These are phyloP conservation scores for Centropus unirufus DNA, from an alignment of 2,113 vertebrate genomes.

Conservation along the genomic window DNA sequence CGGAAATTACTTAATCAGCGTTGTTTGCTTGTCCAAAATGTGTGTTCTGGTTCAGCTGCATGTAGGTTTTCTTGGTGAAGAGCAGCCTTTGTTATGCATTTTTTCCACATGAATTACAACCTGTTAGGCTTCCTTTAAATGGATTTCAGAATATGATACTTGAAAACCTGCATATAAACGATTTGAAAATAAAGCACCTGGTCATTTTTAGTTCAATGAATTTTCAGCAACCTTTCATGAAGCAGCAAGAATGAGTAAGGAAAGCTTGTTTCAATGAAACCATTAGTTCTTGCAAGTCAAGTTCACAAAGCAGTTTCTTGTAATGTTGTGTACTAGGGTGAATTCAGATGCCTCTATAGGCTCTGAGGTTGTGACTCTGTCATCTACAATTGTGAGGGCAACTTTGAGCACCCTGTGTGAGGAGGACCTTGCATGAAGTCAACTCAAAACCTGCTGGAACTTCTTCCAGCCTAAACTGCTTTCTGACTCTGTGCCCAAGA, in stretches of 20 bases:
- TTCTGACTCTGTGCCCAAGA: no score
- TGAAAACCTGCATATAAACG: not conserved
- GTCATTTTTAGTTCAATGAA: not conserved
- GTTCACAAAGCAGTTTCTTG: not conserved
- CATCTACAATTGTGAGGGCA: not conserved
- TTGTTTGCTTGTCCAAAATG: not conserved
- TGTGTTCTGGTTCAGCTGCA: not conserved
- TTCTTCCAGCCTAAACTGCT: accelerated
- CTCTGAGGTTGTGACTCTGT: not conserved
- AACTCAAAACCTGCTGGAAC: not conserved
- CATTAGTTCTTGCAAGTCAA: not conserved
- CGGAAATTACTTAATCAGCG: not conserved
- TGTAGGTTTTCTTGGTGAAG: not conserved
- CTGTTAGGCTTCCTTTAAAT: not conserved
- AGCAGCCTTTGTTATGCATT: not conserved
- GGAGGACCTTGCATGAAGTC: not conserved
- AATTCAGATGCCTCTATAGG: not conserved
- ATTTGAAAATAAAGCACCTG: not conserved
- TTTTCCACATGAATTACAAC: not conserved
- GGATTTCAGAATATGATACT: not conserved
- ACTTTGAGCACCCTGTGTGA: accelerated
- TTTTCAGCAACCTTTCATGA: not conserved
- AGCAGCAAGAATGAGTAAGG: not conserved
- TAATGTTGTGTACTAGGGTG: not conserved
- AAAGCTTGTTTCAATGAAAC: not conserved